Evolutionary conservation across 64 coral and sea anemone genomes (phyloP).

Genomic region (Pachyseris speciosa): DNA sequence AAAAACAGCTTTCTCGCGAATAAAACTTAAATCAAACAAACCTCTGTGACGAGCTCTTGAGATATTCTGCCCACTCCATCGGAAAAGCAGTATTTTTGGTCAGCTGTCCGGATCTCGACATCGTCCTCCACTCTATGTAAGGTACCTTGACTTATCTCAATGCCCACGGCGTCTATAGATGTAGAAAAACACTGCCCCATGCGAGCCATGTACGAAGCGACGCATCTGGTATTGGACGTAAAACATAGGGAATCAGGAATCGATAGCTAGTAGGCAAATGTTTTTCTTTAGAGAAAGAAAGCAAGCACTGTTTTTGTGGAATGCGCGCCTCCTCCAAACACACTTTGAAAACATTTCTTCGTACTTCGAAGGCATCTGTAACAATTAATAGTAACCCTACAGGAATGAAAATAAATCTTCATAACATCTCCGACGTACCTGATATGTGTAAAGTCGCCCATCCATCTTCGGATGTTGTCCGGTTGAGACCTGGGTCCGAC

Average conservation of each 20-base stretch:
- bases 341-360: too few species aligned
- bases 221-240: slow-evolving; percentile 55
- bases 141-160: slow-evolving; percentile 69
- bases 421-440: slow-evolving; percentile 44
- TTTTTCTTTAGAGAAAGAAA: too few species aligned
- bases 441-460: slow-evolving; percentile 92
- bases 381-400: too few species aligned
- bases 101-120: slow-evolving; percentile 47
- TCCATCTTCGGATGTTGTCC: slow-evolving; percentile 73
- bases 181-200: slow-evolving; percentile 99
- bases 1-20: too few species aligned
- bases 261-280: too few species aligned
- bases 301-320: too few species aligned
- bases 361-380: too few species aligned
- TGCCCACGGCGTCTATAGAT: slow-evolving; percentile 84
- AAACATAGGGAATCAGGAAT: too few species aligned
- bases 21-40: background rate
- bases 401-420: too few species aligned
- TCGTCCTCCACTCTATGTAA: slow-evolving; percentile 43
- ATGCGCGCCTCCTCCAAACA: too few species aligned
- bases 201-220: slow-evolving; percentile 87
- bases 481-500: slow-evolving; percentile 49
- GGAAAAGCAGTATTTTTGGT: slow-evolving; percentile 80
- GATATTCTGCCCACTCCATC: slow-evolving; percentile 95
- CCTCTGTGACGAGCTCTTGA: slow-evolving; percentile 65